Percentiles rank a stretch among this genome's conserved stretches.
These are phyloP conservation scores for Eremophila alpestris DNA, from an alignment of 2,797 vertebrate genomes.

Conservation along the genomic window DNA sequence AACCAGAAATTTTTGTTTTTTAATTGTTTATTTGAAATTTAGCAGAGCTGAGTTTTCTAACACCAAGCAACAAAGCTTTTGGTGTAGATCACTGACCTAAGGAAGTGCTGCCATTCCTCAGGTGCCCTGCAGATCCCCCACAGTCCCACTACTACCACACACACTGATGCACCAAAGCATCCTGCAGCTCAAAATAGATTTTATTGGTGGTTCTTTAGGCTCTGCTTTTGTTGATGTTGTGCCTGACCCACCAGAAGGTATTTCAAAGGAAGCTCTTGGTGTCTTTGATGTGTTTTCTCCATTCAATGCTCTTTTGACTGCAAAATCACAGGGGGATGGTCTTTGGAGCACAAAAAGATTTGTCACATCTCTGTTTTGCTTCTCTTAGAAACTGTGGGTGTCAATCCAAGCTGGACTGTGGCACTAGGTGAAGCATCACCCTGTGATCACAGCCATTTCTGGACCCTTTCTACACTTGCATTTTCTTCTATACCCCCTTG, in stretches of 20 bases:
- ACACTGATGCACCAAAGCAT: neutral
- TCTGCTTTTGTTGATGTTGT: neutral
- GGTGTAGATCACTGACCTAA: neutral
- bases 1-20: neutral
- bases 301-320: neutral
- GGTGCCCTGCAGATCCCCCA: neutral
- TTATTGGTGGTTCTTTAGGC: neutral
- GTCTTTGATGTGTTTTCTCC: neutral
- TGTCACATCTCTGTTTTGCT: neutral
- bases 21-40: neutral
- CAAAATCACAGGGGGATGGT: too few species aligned
- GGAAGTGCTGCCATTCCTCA: neutral
- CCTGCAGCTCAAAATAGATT: neutral
- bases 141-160: neutral
- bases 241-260: neutral
- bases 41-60: neutral
- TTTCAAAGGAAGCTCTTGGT: neutral
- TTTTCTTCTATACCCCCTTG: neutral
- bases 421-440: neutral
- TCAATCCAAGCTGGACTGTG: neutral
- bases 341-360: neutral
- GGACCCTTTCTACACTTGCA: neutral
- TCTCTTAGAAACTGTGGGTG: neutral
- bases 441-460: neutral
- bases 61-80: neutral